Base-by-base conservation (phyloP, 2,888 invertebrate species). In the Meghimatium bilineatum region DNA sequence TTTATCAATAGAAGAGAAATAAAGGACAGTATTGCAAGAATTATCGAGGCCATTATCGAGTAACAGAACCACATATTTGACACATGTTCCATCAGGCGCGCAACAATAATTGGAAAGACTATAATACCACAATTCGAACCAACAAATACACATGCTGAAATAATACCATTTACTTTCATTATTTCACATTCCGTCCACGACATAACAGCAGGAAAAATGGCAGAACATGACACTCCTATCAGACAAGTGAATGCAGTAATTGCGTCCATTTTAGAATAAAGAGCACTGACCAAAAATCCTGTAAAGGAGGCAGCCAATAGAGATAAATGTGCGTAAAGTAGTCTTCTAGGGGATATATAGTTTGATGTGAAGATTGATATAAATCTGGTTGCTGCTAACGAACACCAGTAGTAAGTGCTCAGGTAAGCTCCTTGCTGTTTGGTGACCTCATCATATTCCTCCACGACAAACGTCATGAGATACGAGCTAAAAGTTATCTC, bases 341-440 rank as follows among this genome's bases (percentile, higher is more conserved):
- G 78, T 32, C 87, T 88, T 2, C 89, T 88, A 1, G 93, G 91
- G 60, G 88, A 89, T 23, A 93, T 84, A 74, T 90, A 91, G 20
- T 90, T 90, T 0, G 93, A 91, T 34, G 92, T 87, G 76, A 92
- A 90, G n/a, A 94, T 92, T 60, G 93, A 91, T 3, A 91, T 82
- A 78, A 93, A 91, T 23, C 94, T 89, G 6, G 90, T 91, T 3
- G 90, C 88, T 0, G 94, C 93, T 88, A 93, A 94, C 6, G 92
- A 88, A 0, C 92, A 93, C 94, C 94, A 94, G 87, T 92, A 94
- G 0, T 92, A 88, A 5, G 93, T 91, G 0, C 92, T 91, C 1
- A 94, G 82, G 52, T 90, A 88, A 0, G 92, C 90, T 8, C 92
- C 93, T 14, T 87, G 86, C 0, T 88, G 76, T 72, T 91, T 91